A percentile compares a stretch with the other conserved stretches of the same genome.
Evolutionary conservation across 2,113 vertebrate species (phyloP).

Genomic region (Brachyhypopomus occidentalis): DNA sequence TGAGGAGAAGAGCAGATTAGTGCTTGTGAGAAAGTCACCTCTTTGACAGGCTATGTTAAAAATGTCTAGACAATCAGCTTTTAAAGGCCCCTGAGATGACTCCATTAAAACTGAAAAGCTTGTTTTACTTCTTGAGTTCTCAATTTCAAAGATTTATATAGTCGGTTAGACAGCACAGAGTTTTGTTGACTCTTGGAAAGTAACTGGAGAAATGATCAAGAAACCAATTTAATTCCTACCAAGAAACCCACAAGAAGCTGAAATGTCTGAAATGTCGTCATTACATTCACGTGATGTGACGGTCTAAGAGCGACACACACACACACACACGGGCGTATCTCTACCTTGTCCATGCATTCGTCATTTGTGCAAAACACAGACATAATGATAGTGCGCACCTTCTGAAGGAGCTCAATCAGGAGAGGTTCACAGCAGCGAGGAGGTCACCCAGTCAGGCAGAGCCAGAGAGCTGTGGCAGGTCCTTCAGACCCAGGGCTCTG

Average conservation of each 20-base stretch:
- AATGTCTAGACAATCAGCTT: constrained; percentile 25
- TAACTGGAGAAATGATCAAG: constrained; percentile 3
- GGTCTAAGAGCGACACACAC: background rate
- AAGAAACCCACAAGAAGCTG: background rate
- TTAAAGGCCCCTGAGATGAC: constrained; percentile 27
- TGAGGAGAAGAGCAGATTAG: constrained; percentile 27
- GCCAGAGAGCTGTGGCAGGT: constrained; percentile 2
- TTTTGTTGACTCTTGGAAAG: constrained; percentile 24
- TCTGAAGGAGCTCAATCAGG: background rate
- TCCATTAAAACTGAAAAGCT: constrained; percentile 23
- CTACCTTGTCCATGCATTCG: background rate
- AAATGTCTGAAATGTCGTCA: background rate
- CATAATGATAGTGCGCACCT: background rate
- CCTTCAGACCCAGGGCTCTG: constrained; percentile 64
- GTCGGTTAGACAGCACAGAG: constrained; percentile 1
- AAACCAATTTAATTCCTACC: constrained; percentile 8
- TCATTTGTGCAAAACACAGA: background rate
- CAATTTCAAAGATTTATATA: constrained; percentile 3
- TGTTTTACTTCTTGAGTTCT: constrained; percentile 20
- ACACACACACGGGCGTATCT: background rate
- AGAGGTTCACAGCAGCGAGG: constrained; percentile 8
- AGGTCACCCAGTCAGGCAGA: constrained; percentile 30
- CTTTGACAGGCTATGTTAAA: constrained; percentile 33
- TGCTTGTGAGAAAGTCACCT: constrained; percentile 17
- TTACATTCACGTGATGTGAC: background rate